These are phyloP conservation scores for Drosophila parthenogenetica DNA, from an alignment of 2,888 invertebrate species.

Conservation along the genomic window DNA sequence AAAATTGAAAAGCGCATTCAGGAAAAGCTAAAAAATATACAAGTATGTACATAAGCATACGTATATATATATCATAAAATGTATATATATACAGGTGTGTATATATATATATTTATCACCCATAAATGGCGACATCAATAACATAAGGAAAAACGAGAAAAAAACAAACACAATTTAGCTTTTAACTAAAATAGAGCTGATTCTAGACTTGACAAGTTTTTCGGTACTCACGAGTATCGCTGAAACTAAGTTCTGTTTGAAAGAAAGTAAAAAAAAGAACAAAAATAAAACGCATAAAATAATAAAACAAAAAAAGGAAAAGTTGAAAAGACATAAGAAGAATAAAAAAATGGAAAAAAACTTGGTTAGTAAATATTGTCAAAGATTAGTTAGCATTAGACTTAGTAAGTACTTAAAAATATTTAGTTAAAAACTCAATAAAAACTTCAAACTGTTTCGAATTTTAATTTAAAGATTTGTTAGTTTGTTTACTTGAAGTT, in stretches of 20 bases:
- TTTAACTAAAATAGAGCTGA: constrained; percentile 28
- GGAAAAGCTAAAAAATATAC: constrained; percentile 40
- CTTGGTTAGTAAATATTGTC: constrained; percentile 23
- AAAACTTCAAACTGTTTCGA: neutral
- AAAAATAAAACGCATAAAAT: constrained; percentile 35
- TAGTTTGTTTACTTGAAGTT: no score
- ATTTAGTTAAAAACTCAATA: neutral
- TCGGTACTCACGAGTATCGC: constrained; percentile 84
- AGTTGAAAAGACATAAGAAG: constrained; percentile 2
- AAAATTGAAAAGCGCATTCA: constrained; percentile 49
- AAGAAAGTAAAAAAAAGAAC: constrained; percentile 56
- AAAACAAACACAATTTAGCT: constrained; percentile 12
- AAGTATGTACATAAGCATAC: constrained; percentile 27
- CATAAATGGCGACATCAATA: constrained; percentile 18
- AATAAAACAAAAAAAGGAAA: constrained; percentile 29
- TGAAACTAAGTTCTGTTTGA: constrained; percentile 85
- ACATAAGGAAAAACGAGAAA: constrained; percentile 6
- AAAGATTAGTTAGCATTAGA: constrained; percentile 18
- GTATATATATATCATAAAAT: constrained; percentile 9
- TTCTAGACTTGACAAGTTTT: constrained; percentile 37
- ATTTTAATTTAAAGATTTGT: neutral
- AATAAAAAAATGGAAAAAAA: constrained; percentile 23
- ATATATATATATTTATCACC: neutral
- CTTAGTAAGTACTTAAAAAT: neutral
- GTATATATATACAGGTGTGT: constrained; percentile 17